Evolutionary conservation across 2,797 vertebrate genomes (phyloP), one percentile per base, ranked within the genome.

Genomic region (Etheostoma nigrum): DNA sequence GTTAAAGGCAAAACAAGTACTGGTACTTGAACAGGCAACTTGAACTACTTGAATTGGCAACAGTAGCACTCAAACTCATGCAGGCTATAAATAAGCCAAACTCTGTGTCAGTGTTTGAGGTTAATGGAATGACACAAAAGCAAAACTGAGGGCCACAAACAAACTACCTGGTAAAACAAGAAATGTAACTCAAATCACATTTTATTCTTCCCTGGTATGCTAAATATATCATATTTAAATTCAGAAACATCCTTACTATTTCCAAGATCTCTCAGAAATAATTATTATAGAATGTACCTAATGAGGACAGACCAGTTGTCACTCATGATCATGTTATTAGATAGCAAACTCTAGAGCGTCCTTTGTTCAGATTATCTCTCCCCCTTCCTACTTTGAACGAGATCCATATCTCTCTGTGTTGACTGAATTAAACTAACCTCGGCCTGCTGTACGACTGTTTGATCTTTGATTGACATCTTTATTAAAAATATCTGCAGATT

Each of bases 381-480:
- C 72, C 21, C 45, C 21, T 79, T 81, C 57, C 18, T 64, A 40
- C 80, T 88, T 84, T 79, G 65, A 84, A 81, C 33, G 25, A 69
- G 75, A 89, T 77, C 79, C 59, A 53, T 69, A 81, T 86, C 68
- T 85, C 72, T 75, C 49, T 72, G 59, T 77, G 77, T 57, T 58
- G 66, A 81, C 72, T 69, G 72, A 89, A 91, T 86, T 72, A 85
- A 86, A 85, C 60, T 36, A 54, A 76, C 66, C 58, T 66, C 15
- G 14, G 62, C 59, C 49, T n/a, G 12, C 27, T 77, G 65, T 82
- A 82, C 18, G 4, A 74, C 60, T 70, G 75, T 21, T 59, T 78
- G 52, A 78, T 78, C 60, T 79, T 62, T 88, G 80, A 89, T 81
- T 84, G 86, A 87, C 82, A 87, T 77, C 74, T 83, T 76, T 62